Evolutionary conservation across 2,797 vertebrate genomes (phyloP).

Genomic region (Protonibea diacanthus): DNA sequence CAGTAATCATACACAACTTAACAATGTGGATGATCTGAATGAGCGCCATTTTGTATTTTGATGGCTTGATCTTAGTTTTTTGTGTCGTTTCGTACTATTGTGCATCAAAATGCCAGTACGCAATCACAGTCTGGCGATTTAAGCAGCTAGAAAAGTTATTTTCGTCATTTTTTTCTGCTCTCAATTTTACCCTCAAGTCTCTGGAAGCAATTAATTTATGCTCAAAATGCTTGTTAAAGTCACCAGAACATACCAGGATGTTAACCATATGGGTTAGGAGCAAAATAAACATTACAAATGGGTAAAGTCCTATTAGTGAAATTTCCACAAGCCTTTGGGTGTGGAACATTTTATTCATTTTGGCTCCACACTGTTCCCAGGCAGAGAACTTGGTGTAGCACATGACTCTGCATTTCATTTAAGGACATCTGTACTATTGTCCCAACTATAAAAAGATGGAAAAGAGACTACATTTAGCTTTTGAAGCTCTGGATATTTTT

Average conservation of each 20-base stretch:
- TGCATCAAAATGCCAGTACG: not conserved
- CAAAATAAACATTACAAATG: conserved; percentile 42
- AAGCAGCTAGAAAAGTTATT: not conserved
- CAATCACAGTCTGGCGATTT: conserved; percentile 3
- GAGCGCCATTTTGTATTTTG: not conserved
- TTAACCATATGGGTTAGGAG: conserved; percentile 25
- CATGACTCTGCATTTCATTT: conserved; percentile 36
- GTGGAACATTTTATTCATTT: conserved; percentile 57
- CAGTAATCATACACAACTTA: not conserved
- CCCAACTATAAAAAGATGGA: conserved; percentile 36
- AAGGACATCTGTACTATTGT: conserved; percentile 19
- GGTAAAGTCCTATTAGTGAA: conserved; percentile 36
- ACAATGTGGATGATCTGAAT: not conserved
- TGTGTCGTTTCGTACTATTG: not conserved
- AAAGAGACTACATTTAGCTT: conserved; percentile 23
- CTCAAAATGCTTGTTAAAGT: conserved; percentile 35
- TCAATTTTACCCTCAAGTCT: conserved; percentile 16
- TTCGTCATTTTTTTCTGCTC: conserved; percentile 23
- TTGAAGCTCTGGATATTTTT: conserved; percentile 44
- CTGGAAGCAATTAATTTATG: conserved; percentile 45
- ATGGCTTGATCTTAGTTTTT: not conserved
- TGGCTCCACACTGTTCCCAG: conserved; percentile 26
- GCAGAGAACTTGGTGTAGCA: conserved; percentile 24
- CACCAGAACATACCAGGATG: conserved; percentile 26
- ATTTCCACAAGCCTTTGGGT: conserved; percentile 50